A percentile compares a stretch with the other conserved stretches of the same genome.
Conservation (phyloP, 2,113 vertebrate species). For the Crypturellus undulatus region DNA sequence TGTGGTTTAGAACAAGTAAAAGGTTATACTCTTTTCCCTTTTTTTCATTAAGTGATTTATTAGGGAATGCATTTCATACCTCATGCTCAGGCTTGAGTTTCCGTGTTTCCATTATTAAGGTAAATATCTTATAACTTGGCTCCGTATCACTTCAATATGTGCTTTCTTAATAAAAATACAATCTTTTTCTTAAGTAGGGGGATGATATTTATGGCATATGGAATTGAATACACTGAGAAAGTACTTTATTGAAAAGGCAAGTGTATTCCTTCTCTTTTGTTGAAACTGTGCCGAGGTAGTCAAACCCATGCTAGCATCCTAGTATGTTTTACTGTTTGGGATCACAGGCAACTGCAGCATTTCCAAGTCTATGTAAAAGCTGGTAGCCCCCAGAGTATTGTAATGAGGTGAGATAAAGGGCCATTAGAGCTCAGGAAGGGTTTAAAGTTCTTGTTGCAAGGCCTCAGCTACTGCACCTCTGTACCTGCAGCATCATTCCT, state of each 20-base stretch:
- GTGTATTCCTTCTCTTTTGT: not conserved
- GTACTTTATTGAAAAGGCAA: not conserved
- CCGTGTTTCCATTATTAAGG: constrained; percentile 4
- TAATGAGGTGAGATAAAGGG: not conserved
- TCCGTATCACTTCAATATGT: constrained; percentile 29
- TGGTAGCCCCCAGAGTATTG: not conserved
- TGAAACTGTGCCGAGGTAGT: constrained; percentile 10
- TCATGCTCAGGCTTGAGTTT: not conserved
- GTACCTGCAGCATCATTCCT: not conserved
- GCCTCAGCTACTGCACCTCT: not conserved
- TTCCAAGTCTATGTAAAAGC: not conserved
- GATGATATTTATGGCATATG: not conserved
- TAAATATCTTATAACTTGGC: constrained; percentile 2
- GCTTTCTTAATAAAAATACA: constrained; percentile 32
- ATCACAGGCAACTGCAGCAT: not conserved
- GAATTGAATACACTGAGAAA: not conserved
- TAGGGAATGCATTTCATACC: not conserved
- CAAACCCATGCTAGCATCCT: not conserved
- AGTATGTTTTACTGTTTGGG: not conserved
- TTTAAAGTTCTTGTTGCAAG: not conserved
- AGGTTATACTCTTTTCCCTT: not conserved
- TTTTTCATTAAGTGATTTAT: not conserved
- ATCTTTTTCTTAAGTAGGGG: not conserved
- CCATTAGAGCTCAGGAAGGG: fast-evolving
- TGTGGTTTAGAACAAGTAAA: not conserved